A percentile compares a stretch with the other conserved stretches of the same genome.
phyloP scores from a whole-genome alignment of 2,113 vertebrate species.

The Eurystomus gularis region DNA sequence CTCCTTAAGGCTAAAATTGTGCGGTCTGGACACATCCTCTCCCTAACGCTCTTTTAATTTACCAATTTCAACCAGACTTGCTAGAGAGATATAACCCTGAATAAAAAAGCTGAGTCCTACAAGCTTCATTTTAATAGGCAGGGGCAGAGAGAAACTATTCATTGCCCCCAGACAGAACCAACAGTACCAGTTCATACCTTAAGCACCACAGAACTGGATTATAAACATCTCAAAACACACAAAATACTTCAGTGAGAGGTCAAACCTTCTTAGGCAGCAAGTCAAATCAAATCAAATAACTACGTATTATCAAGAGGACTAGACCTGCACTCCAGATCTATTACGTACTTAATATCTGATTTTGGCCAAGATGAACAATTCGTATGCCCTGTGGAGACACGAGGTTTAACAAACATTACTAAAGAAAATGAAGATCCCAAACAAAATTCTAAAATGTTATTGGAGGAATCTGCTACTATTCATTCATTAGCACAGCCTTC shows the following conservation, averaged over 20 bases:
- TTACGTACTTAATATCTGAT: neutral
- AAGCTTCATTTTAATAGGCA: neutral
- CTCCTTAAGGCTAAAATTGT: neutral
- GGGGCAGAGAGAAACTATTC: neutral
- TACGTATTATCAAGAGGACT: neutral
- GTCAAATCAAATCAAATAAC: too few species aligned
- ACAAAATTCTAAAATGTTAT: neutral
- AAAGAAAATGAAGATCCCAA: neutral
- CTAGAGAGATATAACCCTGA: neutral
- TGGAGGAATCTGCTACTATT: neutral
- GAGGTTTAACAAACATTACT: neutral
- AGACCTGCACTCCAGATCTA: neutral
- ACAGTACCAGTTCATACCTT: neutral
- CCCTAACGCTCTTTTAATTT: neutral
- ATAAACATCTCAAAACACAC: neutral
- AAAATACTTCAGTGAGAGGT: neutral
- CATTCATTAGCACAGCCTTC: neutral
- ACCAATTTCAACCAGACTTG: neutral
- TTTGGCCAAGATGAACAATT: neutral
- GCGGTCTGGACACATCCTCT: neutral
- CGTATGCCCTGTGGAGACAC: neutral
- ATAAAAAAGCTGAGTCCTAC: neutral
- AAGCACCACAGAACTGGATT: neutral
- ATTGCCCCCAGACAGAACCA: neutral
- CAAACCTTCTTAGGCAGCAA: neutral